A percentile compares a stretch with the other conserved stretches of the same genome.
phyloP scores from a whole-genome alignment of 2,797 vertebrate genomes.

The Champsocephalus gunnari region DNA sequence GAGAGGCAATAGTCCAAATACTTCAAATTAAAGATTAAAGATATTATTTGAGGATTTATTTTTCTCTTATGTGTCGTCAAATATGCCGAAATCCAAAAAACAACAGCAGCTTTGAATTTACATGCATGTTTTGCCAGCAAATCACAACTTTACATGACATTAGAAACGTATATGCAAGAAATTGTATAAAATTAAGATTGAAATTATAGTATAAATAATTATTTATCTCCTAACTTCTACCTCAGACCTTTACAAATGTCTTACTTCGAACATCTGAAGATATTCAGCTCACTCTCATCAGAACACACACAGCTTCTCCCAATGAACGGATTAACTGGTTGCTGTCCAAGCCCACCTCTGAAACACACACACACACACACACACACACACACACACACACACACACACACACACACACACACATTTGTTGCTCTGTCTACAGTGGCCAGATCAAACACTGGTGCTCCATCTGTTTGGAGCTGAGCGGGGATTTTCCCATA shows the following conservation, averaged over 20 bases:
- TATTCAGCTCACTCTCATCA: neutral
- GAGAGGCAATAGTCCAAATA: no score
- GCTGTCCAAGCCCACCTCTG: slow-evolving; percentile 65
- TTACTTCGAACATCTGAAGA: neutral
- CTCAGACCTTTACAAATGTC: neutral
- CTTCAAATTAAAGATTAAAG: no score
- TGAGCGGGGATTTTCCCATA: slow-evolving; percentile 59
- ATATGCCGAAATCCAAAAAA: no score
- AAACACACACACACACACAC: slow-evolving; percentile 35
- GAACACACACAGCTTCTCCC: slow-evolving; percentile 29
- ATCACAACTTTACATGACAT: no score
- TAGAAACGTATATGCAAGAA: no score
- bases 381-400: slow-evolving; percentile 4
- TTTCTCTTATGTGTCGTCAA: no score
- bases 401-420: neutral
- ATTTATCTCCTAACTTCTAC: neutral
- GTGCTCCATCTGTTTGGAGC: slow-evolving; percentile 53
- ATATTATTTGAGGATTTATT: no score
- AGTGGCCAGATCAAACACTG: slow-evolving; percentile 45
- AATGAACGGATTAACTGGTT: slow-evolving; percentile 42
- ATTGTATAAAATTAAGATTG: no score
- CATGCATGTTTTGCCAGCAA: no score
- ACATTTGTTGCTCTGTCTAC: slow-evolving; percentile 16
- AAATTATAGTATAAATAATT: neutral
- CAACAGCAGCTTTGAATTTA: no score